Base-by-base conservation (phyloP, 1,140 invertebrate genomes). In the Lepidurus packardi region DNA sequence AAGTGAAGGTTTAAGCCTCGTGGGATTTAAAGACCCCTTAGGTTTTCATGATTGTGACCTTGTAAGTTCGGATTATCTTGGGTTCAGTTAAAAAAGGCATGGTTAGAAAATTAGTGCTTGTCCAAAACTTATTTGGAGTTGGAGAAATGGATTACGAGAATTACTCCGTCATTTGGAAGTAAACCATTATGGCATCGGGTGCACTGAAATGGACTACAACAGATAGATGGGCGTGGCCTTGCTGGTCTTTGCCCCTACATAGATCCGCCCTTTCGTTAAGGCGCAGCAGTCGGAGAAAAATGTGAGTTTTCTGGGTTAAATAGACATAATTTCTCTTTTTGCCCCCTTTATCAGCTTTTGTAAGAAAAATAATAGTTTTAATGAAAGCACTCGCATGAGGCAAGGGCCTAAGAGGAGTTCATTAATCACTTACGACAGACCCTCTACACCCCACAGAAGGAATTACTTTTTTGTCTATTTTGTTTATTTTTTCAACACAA, bases 151-250 rank as follows among this genome's bases (percentile, higher is more conserved):
- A 53, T 79, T 79, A 21, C 75, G 79, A 47, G 78, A 78, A 7
- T 80, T 81, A 43, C 74, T 79, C 9, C 77, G 79, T 21, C 79
- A 76, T 78, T 79, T 79, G 73, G 76, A 76, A 21, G 78, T 78
- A n/a, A 77, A 79, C 1, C 80, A 79, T 73, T 79, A 80, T 45
- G 81, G 80, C 45, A 80, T 80, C 75, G 81, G 80, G 43, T 80
- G 81, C 44, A 80, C 79, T 44, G 78, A 79, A 4, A 80, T 6
- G 81, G 53, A 65, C 53, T 65, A 21, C 53, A 7, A 65, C 53
- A 9, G 53, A 65, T 21, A 65, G 53, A n/a, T 65, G 53, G 53
- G 53, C 53, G 53, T 65, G 53, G 53, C 53, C 53, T 65, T 65
- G 53, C 21, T 65, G 53, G 53, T 65, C 53, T 21, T 16, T 65